Base-by-base conservation (phyloP, 2,797 vertebrate genomes). In the Heteromormyrus szaboi region DNA sequence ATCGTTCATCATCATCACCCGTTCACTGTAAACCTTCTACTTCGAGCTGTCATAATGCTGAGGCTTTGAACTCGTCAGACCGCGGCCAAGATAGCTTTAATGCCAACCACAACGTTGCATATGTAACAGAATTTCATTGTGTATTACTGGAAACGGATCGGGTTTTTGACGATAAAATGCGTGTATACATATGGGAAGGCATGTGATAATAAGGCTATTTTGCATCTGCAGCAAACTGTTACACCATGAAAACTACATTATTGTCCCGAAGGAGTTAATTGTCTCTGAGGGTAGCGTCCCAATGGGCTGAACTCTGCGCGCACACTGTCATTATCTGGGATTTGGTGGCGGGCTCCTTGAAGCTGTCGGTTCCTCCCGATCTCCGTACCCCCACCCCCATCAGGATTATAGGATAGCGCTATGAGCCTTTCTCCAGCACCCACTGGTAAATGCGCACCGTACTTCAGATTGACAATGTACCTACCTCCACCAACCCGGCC, bases 241-340 rank as follows among this genome's bases (percentile, higher is more conserved):
- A 50, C 4, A 48, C 62, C 19, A n/a, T 87, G 7, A 62, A 59
- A 37, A 87, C 41, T 48, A 22, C 14, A 87, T 7, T 37, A 53
- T 62, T 25, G 59, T 29, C 33, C 33, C 2, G 19, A 72, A 25
- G 22, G 62, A 48, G 87, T 87, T 68, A 68, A 87, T 48, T 12
- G 86, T 68, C 56, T 46, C 86, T 19, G 86, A 7, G 50, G 51
- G 85, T 25, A 53, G 17, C n/a, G 53, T 54, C 51, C 85, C 54
- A 44, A 59, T 19, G 85, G 33, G 85, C 51, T 17, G 33, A 56
- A 59, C 84, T 86, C 44, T 72, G n/a, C 50, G 12, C 12, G 41
- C 22, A 72, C 37, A 48, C 86, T 48, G 54, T 87, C 56, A 87
- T 87, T 87, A 87, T 62, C 59, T 9, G 11, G 22, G 46, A 87